Evolutionary conservation across 2,113 vertebrate species (phyloP).

Genomic region (Cottus gobio): DNA sequence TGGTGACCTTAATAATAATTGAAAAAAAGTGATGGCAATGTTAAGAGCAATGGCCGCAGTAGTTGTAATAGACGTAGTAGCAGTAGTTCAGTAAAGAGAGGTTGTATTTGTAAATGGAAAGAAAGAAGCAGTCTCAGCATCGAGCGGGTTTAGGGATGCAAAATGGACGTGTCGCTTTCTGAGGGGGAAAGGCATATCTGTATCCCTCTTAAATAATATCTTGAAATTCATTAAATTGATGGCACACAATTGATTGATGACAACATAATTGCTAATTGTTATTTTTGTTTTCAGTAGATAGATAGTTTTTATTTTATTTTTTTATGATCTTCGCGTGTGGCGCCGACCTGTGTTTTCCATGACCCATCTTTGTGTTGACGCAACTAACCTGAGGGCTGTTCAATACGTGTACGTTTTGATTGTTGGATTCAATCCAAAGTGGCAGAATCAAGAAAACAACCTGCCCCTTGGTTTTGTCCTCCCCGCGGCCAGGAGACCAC

Average conservation of each 20-base stretch:
- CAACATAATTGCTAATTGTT: neutral
- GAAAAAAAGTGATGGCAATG: neutral
- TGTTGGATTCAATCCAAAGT: no score
- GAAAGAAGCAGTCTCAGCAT: neutral
- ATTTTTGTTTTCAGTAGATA: neutral
- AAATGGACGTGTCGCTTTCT: neutral
- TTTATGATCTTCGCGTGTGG: no score
- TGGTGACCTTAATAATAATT: no score
- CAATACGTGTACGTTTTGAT: no score
- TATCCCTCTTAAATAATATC: neutral
- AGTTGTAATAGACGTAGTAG: neutral
- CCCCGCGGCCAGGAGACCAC: no score
- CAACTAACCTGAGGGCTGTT: no score
- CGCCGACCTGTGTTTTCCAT: no score
- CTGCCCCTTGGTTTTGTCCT: no score
- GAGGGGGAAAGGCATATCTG: neutral
- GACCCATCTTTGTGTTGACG: no score
- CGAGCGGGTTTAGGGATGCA: neutral
- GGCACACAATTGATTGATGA: neutral
- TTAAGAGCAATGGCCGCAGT: neutral
- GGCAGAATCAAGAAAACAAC: no score
- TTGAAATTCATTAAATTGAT: neutral
- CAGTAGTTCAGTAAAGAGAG: neutral
- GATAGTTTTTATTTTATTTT: neutral
- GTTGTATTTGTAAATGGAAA: neutral